Evolutionary conservation across 2,888 invertebrate genomes (phyloP), one percentile per base, ranked within the genome.

Genomic region (Morpho achilles): DNA sequence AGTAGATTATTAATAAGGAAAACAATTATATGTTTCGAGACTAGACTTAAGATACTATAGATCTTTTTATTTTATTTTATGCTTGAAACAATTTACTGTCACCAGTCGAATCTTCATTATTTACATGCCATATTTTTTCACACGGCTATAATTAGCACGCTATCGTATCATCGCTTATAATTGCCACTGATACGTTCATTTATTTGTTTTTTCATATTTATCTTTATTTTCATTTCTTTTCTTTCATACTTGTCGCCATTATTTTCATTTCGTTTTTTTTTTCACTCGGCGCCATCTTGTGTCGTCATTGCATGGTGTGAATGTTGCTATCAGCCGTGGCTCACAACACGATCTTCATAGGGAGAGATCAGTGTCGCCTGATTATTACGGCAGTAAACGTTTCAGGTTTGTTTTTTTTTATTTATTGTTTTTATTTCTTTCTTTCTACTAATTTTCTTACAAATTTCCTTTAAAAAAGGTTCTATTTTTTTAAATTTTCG

Each of bases 301-400:
- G 86, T 81, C 82, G 87, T 87, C 82, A 82, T 80, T 83, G 88
- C 87, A 88, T 85, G 86, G 79, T 82, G 77, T 81, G 69, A 56
- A 73, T 66, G 74, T 72, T 65, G 58, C 64, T 62, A 75, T 64
- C 82, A 95, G 95, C 76, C 94, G 94, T 79, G 94, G 95, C 74
- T 94, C 94, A 67, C 94, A 94, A 88, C 94, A 94, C 91, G 95
- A 95, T 82, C 91, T 95, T 71, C 80, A 88, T 77, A 91, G 93
- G 70, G 91, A 91, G 69, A 88, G 93, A 72, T 95, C 95, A 73
- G 92, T 93, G 69, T 95, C 95, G 73, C 95, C 95, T 66, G 95
- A 95, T 82, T 93, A 91, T 77, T 93, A 93, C 73, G 93, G 93
- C 79, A 90, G 93, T 80, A 93, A 95, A 83, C 94, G 94, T 78